Percentiles rank a stretch among this genome's conserved stretches.
Evolutionary conservation across 2,797 vertebrate species (phyloP).

Genomic region (Amphiprion clarkii): DNA sequence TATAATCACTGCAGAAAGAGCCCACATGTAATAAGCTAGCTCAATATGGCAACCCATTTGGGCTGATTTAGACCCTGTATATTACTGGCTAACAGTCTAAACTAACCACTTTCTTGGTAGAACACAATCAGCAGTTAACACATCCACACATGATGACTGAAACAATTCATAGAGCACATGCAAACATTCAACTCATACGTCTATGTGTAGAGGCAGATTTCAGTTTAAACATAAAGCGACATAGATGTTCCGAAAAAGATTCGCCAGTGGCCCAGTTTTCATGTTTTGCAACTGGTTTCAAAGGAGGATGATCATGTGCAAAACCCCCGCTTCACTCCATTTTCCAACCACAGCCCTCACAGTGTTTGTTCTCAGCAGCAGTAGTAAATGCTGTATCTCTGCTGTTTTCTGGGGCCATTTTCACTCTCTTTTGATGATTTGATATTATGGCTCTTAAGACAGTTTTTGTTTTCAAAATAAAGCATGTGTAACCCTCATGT

Average conservation of each 20-base stretch:
- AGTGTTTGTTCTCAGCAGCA: not conserved
- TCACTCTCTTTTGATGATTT: not conserved
- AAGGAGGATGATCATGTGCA: slow-evolving; percentile 11
- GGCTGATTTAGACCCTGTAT: not conserved
- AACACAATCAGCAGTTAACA: no score
- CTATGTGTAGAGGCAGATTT: not conserved
- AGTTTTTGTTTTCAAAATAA: not conserved
- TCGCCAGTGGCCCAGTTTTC: slow-evolving; percentile 18
- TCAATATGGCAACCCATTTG: not conserved
- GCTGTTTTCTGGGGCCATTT: not conserved
- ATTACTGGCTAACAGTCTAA: not conserved
- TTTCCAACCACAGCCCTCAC: slow-evolving; percentile 24
- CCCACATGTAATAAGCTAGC: accelerated
- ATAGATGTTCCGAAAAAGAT: not conserved
- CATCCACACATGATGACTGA: no score
- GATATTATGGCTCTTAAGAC: not conserved
- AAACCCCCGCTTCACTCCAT: not conserved
- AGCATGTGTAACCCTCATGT: not conserved
- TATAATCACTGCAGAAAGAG: slow-evolving; percentile 3
- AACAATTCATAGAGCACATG: no score
- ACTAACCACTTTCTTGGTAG: no score
- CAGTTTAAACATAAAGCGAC: not conserved
- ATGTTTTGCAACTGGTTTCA: slow-evolving; percentile 6
- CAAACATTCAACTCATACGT: not conserved
- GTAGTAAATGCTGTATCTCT: not conserved